Percentiles rank a stretch among this genome's conserved stretches.
Conservation (phyloP, 1,140 invertebrate genomes). For the Theocolax elegans region DNA sequence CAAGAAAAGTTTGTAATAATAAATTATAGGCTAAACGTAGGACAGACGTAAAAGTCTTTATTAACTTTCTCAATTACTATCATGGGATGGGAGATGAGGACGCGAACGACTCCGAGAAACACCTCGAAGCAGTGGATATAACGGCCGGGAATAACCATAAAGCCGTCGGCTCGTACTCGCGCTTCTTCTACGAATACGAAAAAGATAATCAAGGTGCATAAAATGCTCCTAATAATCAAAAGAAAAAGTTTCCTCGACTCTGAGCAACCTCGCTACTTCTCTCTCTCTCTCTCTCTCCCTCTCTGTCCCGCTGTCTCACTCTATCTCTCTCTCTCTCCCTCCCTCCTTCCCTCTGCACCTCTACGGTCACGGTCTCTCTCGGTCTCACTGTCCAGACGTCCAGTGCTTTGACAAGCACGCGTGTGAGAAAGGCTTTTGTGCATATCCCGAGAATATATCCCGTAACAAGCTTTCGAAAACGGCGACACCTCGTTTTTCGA, state of each 20-base stretch:
- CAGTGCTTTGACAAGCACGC: not conserved
- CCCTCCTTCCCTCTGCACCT: too few relatives aligned
- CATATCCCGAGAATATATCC: not conserved
- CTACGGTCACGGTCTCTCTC: too few relatives aligned
- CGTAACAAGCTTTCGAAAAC: not conserved
- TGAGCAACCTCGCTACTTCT: not conserved
- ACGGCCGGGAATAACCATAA: constrained; percentile 28
- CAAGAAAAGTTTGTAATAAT: constrained; percentile 6
- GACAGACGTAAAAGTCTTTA: constrained; percentile 15
- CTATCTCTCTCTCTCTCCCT: too few relatives aligned
- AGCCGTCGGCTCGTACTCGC: not conserved
- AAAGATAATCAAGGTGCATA: constrained; percentile 18
- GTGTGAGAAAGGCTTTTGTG: constrained; percentile 6
- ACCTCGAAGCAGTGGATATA: constrained; percentile 17
- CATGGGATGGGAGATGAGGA: constrained; percentile 3
- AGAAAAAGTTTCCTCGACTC: not conserved
- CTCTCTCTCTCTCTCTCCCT: too few relatives aligned
- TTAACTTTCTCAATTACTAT: constrained; percentile 36
- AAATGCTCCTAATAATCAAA: constrained; percentile 22
- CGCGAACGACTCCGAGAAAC: constrained; percentile 19
- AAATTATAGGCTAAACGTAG: constrained; percentile 3
- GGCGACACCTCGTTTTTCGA: constrained; percentile 14
- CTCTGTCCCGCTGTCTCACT: too few relatives aligned
- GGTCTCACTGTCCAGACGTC: too few relatives aligned
- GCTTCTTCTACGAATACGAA: constrained; percentile 19